Base-by-base conservation (phyloP, 1,140 invertebrate species). In the Drosophila aff. region DNA sequence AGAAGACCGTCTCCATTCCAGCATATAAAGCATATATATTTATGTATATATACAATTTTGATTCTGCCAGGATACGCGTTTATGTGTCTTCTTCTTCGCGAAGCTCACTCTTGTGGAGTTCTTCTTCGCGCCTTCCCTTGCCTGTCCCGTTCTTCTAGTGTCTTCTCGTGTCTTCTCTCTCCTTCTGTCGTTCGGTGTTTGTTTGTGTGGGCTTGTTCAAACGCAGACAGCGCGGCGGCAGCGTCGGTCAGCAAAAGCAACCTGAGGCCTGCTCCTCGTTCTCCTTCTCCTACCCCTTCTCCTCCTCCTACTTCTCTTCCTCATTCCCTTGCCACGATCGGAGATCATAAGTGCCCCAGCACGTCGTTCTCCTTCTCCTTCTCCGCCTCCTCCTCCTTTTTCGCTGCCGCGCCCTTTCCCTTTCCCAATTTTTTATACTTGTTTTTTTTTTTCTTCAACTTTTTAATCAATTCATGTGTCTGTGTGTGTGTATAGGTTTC, bases 211-310 rank as follows among this genome's bases (percentile, higher is more conserved):
- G 84, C 68, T 89, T 84, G 79, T 89, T 90, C 73, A 84, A 84
- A 90, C 81, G 85, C 84, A 89, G 84, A 89, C 84, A 89, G 84
- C 84, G 80, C 84, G 84, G 84, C 84, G 84, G 82, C 84, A 76
- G 65, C 76, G 79, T 66, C 66, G 74, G 64, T 49, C 58, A 65
- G 60, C 65, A 61, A 73, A 60, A 53, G 50, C 58, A 47, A 62
- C 47, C 59, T 64, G 46, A 57, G 74, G 74, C 26, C 47, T 21
- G 52, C 55, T 60, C 36, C 33, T 53, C 50, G 50, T 21, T 53
- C 28, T 53, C 28, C 50, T 33, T 26, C 57, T 36, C n/a, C 26
- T 21, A 18, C 47, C 33, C 5, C 57, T 18, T 10, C 57, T 36
- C n/a, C 26, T 21, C 23, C 47, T 38, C 7, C 57, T 18, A 44